A percentile compares a stretch with the other conserved stretches of the same genome.
Evolutionary conservation across 2,113 vertebrate species (phyloP).

Genomic region (Theristicus caerulescens): DNA sequence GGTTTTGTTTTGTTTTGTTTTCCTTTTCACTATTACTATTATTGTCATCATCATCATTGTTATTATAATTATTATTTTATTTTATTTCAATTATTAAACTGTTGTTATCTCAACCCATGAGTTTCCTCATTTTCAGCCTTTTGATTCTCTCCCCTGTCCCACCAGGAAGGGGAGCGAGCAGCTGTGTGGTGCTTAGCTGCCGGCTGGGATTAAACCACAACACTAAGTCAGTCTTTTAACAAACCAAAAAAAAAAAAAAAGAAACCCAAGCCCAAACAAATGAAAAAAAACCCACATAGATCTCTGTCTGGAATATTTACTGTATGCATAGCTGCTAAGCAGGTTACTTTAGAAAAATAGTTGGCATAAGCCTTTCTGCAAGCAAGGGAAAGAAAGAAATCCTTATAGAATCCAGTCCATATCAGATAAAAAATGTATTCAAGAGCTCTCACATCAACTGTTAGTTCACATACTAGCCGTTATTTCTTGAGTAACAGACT

Average conservation of each 20-base stretch:
- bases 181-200: too few species aligned
- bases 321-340: neutral
- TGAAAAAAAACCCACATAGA: neutral
- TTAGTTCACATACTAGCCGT: neutral
- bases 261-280: neutral
- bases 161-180: too few species aligned
- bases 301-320: neutral
- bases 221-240: neutral
- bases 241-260: neutral
- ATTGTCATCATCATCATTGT: too few species aligned
- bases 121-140: too few species aligned
- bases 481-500: neutral
- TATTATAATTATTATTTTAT: too few species aligned
- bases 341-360: neutral
- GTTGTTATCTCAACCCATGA: too few species aligned
- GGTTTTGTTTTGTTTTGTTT: too few species aligned
- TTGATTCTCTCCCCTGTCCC: too few species aligned
- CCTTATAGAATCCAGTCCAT: neutral
- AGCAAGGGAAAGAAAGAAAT: neutral
- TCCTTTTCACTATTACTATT: too few species aligned
- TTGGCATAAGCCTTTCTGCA: neutral
- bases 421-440: neutral
- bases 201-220: too few species aligned
- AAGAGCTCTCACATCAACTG: neutral
- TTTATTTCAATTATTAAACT: too few species aligned